A percentile compares a stretch with the other conserved stretches of the same genome.
Evolutionary conservation across 2,797 vertebrate species (phyloP).

Genomic region (Hozukius guyotensis): DNA sequence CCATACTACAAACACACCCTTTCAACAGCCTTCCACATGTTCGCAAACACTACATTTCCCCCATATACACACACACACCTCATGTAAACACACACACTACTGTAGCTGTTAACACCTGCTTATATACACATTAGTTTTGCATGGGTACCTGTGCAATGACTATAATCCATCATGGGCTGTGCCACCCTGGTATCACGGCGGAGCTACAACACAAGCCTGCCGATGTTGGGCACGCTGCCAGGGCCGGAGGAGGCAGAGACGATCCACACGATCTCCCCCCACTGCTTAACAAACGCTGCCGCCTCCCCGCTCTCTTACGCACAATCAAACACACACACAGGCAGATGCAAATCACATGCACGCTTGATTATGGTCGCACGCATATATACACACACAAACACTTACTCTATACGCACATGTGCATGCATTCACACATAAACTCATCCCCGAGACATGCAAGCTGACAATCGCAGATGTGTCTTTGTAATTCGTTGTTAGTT

Average conservation of each 20-base stretch:
- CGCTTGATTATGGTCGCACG: background rate
- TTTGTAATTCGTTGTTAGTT: conserved; percentile 62
- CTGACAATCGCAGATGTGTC: conserved; percentile 45
- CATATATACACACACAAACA: conserved; percentile 12
- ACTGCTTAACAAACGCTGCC: conserved; percentile 58
- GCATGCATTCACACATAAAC: background rate
- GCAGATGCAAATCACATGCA: conserved; percentile 40
- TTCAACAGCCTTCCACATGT: conserved; percentile 29
- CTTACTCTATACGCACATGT: background rate
- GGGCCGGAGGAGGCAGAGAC: conserved; percentile 51
- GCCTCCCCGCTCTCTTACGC: conserved; percentile 45
- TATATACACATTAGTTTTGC: conserved; percentile 83
- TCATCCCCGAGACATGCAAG: background rate
- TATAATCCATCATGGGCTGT: conserved; percentile 78
- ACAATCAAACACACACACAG: conserved; percentile 39
- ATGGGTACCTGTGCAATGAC: conserved; percentile 79
- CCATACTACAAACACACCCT: conserved; percentile 4
- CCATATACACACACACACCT: conserved; percentile 20
- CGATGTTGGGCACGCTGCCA: conserved; percentile 79
- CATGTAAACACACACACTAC: conserved; percentile 46
- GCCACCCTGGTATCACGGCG: conserved; percentile 65
- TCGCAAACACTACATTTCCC: conserved; percentile 28
- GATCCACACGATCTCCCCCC: conserved; percentile 54
- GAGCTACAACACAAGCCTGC: conserved; percentile 66
- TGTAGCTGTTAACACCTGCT: conserved; percentile 81